Evolutionary conservation across 2,113 vertebrate genomes (phyloP).

Genomic region (Azemiops feae): DNA sequence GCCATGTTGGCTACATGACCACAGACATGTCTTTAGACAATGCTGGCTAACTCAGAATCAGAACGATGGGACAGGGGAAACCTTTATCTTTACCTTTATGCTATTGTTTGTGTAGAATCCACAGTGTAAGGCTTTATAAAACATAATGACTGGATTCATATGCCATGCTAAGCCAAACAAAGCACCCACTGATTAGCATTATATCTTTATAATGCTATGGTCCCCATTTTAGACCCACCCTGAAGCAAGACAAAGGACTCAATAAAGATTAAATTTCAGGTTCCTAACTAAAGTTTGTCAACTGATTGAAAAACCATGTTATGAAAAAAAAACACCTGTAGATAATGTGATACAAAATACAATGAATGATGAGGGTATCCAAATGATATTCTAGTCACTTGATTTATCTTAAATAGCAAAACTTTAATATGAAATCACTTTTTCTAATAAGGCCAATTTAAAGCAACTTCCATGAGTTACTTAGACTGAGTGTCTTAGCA

Average conservation of each 20-base stretch:
- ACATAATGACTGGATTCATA: background rate
- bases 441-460: background rate
- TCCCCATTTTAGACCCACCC: background rate
- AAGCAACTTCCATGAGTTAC: background rate
- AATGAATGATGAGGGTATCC: background rate
- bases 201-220: background rate
- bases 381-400: background rate
- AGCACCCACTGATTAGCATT: background rate
- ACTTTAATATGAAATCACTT: background rate
- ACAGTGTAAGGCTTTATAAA: background rate
- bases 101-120: background rate
- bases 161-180: background rate
- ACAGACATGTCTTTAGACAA: background rate
- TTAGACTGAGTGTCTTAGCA: background rate
- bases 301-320: background rate
- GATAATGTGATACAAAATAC: background rate
- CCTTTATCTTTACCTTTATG: background rate
- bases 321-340: background rate
- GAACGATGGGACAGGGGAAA: background rate
- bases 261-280: background rate
- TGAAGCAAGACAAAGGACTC: background rate
- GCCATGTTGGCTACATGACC: background rate
- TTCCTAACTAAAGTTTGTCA: background rate
- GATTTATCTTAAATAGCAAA: background rate
- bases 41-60: background rate